These are phyloP conservation scores for Thymelicus sylvestris DNA, from an alignment of 2,888 invertebrate genomes.

Conservation along the genomic window DNA sequence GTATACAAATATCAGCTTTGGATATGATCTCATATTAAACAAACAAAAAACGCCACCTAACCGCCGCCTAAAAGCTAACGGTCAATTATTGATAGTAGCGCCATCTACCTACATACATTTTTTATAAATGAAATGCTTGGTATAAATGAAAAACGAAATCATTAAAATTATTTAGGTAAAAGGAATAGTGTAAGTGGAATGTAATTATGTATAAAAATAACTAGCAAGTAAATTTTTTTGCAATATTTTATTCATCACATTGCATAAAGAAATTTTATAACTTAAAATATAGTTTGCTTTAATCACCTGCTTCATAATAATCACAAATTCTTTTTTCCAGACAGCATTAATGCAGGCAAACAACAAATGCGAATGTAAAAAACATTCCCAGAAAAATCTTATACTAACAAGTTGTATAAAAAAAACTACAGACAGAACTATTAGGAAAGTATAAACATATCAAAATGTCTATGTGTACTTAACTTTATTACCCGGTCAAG, in stretches of 20 bases:
- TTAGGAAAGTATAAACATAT: background rate
- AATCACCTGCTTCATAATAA: background rate
- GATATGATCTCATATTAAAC: too few relatives aligned
- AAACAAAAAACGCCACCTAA: too few relatives aligned
- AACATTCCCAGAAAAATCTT: background rate
- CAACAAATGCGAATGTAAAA: slow-evolving; percentile 3
- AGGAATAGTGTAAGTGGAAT: too few relatives aligned
- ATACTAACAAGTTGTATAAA: background rate
- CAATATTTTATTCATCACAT: background rate
- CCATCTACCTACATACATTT: too few relatives aligned
- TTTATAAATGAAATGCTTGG: background rate
- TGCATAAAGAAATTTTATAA: background rate
- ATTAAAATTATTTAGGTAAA: too few relatives aligned
- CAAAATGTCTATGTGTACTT: background rate
- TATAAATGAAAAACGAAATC: too few relatives aligned
- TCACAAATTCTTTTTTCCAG: background rate
- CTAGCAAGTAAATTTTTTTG: too few relatives aligned
- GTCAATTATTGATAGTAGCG: too few relatives aligned
- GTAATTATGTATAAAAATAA: too few relatives aligned
- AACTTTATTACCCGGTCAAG: background rate
- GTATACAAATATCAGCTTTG: too few relatives aligned
- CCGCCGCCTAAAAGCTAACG: too few relatives aligned
- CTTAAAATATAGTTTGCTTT: background rate
- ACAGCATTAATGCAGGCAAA: background rate
- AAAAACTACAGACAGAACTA: background rate